phyloP scores from a whole-genome alignment of 30 jellyfish, hydroid and myxozoan species.

The Turritopsis rubra region DNA sequence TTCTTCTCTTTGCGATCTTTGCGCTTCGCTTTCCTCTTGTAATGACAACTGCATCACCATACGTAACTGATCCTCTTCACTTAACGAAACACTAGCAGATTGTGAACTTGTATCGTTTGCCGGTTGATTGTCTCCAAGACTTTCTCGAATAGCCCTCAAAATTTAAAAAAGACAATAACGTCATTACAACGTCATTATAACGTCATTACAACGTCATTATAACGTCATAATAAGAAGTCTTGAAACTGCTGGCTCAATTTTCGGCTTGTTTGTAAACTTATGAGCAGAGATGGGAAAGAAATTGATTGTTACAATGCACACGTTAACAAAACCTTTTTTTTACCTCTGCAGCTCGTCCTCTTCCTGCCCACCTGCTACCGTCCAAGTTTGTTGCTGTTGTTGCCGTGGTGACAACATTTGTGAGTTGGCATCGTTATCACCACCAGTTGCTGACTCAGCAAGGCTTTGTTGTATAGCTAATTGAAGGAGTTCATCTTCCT shows the following conservation, averaged over 20 bases:
- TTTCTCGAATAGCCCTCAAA: slow-evolving; percentile 76
- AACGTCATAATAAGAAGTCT: background rate
- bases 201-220: background rate
- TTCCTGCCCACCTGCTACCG: background rate
- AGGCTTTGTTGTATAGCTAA: slow-evolving; percentile 91
- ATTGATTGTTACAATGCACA: background rate
- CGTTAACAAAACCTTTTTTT: too few species aligned
- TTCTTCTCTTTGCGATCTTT: slow-evolving; percentile 45
- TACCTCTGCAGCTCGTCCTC: background rate
- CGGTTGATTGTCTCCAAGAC: slow-evolving; percentile 35
- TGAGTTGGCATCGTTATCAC: slow-evolving; percentile 39
- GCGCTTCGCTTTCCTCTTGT: slow-evolving; percentile 33
- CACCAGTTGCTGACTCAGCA: slow-evolving; percentile 33
- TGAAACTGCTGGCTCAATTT: background rate
- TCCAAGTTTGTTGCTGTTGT: background rate
- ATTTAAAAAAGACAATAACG: background rate
- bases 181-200: background rate
- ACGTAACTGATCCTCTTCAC: slow-evolving; percentile 33
- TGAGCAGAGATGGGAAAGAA: background rate
- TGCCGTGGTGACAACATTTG: background rate
- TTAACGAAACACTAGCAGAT: background rate
- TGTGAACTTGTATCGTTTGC: background rate
- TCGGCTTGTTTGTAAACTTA: background rate
- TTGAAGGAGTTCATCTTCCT: slow-evolving; percentile 87
- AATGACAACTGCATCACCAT: slow-evolving; percentile 53